These are phyloP conservation scores for Rhagoletis pomonella DNA, from an alignment of 1,140 invertebrate genomes.

Conservation along the genomic window DNA sequence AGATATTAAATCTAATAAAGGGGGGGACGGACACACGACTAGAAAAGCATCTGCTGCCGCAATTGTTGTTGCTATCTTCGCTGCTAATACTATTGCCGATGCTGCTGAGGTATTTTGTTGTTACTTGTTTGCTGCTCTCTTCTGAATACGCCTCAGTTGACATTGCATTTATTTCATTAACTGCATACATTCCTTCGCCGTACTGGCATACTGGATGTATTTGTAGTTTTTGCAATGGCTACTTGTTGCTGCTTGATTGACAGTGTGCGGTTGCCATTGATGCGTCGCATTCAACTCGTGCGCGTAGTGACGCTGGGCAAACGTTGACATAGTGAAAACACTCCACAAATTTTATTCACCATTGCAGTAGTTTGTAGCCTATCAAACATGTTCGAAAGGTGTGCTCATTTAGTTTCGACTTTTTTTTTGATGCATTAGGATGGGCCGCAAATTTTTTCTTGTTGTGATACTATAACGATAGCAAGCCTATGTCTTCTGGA, in stretches of 20 bases:
- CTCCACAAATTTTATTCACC: background rate
- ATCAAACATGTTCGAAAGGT: background rate
- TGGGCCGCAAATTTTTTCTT: too few species aligned
- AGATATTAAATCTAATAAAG: background rate
- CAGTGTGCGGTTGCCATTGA: background rate
- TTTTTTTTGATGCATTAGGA: too few species aligned
- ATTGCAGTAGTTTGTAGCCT: background rate
- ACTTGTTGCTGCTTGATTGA: slow-evolving; percentile 11
- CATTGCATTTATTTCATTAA: background rate
- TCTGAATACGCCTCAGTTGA: background rate
- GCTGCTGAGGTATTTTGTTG: background rate
- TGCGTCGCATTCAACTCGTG: background rate
- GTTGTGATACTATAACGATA: too few species aligned
- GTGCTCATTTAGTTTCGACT: too few species aligned
- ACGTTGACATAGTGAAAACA: background rate
- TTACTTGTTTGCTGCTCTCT: slow-evolving; percentile 16
- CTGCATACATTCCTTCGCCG: too few species aligned
- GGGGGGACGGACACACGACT: background rate
- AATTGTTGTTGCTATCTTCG: too few species aligned
- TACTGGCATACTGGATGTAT: background rate
- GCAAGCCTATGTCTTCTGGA: too few species aligned
- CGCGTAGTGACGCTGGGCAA: background rate
- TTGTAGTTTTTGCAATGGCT: background rate
- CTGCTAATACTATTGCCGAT: background rate
- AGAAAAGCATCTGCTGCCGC: background rate